phyloP scores from a whole-genome alignment of 2,888 invertebrate genomes.

The Eristalis pertinax region DNA sequence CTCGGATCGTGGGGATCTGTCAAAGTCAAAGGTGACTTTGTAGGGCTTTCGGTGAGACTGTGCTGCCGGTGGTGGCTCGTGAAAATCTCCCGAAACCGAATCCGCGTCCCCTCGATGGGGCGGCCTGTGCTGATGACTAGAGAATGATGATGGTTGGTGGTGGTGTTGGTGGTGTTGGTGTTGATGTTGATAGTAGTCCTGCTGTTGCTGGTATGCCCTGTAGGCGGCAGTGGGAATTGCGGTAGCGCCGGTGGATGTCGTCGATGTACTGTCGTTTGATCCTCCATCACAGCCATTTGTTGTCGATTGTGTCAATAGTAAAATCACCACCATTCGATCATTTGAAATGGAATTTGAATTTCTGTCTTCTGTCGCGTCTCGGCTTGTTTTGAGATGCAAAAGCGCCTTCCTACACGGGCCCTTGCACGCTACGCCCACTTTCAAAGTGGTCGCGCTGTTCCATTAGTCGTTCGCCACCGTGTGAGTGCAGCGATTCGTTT shows the following conservation, averaged over 20 bases:
- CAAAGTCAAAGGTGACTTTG: conserved; percentile 73
- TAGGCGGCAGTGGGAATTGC: conserved; percentile 77
- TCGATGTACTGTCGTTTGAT: conserved; percentile 77
- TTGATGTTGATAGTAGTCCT: conserved; percentile 49
- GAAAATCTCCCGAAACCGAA: conserved; percentile 21
- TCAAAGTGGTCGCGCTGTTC: conserved; percentile 26
- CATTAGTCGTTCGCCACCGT: conserved; percentile 33
- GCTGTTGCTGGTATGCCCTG: conserved; percentile 61
- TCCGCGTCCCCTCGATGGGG: conserved; percentile 22
- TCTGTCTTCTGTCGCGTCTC: conserved; percentile 54
- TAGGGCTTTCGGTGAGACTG: conserved; percentile 47
- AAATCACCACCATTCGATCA: conserved; percentile 82
- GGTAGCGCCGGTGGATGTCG: conserved; percentile 80
- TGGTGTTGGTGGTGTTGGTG: conserved; percentile 40
- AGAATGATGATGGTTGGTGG: conserved; percentile 42
- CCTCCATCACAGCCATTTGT: conserved; percentile 79
- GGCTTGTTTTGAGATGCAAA: conserved; percentile 57
- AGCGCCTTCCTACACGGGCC: conserved; percentile 4
- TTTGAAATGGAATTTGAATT: conserved; percentile 77
- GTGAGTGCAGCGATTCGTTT: conserved; percentile 19
- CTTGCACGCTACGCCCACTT: conserved; percentile 35
- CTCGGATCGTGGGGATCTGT: conserved; percentile 42
- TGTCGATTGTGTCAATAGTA: conserved; percentile 81
- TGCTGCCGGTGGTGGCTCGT: not conserved
- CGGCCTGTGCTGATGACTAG: conserved; percentile 64